A percentile compares a stretch with the other conserved stretches of the same genome.
These are phyloP conservation scores for Nycticebus coucang DNA, from an alignment of 2,113 vertebrate species.

Conservation along the genomic window DNA sequence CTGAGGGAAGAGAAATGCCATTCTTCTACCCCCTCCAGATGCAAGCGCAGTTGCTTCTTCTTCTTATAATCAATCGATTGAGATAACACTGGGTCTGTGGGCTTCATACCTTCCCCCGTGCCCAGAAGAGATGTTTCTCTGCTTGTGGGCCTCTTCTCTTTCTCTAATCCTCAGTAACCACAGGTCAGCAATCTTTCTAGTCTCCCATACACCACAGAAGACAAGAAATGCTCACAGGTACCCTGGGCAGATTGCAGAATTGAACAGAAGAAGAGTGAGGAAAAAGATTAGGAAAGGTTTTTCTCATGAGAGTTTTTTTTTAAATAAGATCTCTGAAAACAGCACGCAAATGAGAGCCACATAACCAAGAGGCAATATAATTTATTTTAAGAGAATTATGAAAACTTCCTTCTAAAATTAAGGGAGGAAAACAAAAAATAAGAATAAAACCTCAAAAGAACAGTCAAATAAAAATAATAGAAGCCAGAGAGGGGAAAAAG, in stretches of 20 bases:
- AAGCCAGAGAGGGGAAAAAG: not conserved
- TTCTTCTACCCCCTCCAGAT: not conserved
- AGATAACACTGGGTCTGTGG: fast-evolving
- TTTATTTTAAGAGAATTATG: conserved; percentile 27
- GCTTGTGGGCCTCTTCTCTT: not conserved
- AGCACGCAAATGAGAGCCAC: conserved; percentile 15
- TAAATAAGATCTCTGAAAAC: conserved; percentile 6
- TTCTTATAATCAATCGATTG: not conserved
- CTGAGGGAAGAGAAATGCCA: not conserved
- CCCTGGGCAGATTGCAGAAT: not conserved
- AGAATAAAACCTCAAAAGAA: conserved; percentile 9
- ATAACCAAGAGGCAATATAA: not conserved
- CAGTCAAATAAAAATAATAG: not conserved
- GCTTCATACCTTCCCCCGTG: not conserved
- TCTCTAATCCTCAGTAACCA: not conserved
- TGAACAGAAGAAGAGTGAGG: not conserved
- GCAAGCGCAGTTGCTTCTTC: not conserved
- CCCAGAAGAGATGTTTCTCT: not conserved
- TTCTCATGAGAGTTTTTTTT: not conserved
- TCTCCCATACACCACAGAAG: not conserved
- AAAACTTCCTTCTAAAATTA: conserved; percentile 42
- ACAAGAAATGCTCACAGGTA: not conserved
- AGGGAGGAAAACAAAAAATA: not conserved
- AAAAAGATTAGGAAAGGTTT: not conserved
- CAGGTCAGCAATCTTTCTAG: not conserved